Percentiles rank a stretch among this genome's conserved stretches.
These are phyloP conservation scores for Ophiodon elongatus DNA, from an alignment of 2,113 vertebrate species.

Conservation along the genomic window DNA sequence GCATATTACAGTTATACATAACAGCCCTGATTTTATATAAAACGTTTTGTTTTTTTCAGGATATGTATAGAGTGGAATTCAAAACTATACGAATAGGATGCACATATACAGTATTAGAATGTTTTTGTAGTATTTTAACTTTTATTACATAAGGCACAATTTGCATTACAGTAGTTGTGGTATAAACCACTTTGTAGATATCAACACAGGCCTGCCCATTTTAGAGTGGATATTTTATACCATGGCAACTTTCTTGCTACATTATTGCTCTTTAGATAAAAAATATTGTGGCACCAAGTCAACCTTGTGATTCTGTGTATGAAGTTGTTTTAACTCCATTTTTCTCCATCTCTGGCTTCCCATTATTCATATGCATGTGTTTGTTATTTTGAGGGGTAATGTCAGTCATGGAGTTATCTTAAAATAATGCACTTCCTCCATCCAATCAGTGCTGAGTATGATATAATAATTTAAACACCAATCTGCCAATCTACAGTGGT, in stretches of 20 bases:
- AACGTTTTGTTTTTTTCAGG: neutral
- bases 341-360: neutral
- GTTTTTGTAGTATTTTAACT: neutral
- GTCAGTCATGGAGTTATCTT: neutral
- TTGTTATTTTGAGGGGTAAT: neutral
- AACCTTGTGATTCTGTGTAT: neutral
- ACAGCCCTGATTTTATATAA: neutral
- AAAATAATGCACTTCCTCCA: constrained; percentile 1
- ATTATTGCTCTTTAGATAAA: neutral
- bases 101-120: neutral
- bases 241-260: neutral
- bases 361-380: neutral
- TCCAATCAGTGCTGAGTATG: neutral
- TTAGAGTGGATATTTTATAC: neutral
- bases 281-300: neutral
- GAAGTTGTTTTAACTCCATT: neutral
- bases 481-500: constrained; percentile 27
- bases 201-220: neutral
- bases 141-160: neutral
- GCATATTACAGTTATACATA: neutral
- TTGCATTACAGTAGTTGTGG: neutral
- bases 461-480: constrained; percentile 11
- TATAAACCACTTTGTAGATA: neutral
- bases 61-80: neutral
- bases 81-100: neutral